phyloP scores from a whole-genome alignment of 1,140 invertebrate genomes.

The Musca vetustissima region DNA sequence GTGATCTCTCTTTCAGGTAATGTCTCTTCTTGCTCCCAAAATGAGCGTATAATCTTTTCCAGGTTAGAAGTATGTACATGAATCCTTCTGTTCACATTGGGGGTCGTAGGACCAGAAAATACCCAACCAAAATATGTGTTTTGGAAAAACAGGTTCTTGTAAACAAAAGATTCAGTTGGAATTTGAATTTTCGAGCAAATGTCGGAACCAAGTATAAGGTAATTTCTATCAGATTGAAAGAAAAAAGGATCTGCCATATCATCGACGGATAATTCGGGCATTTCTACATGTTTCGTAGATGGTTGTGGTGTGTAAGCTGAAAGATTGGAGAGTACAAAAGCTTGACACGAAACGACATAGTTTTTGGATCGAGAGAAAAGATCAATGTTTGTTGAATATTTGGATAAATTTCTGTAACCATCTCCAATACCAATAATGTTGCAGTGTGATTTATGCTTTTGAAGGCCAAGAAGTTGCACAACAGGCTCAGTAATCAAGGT shows the following conservation, averaged over 20 bases:
- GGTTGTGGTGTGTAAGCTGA: not conserved
- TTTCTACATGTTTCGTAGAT: not conserved
- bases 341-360: not conserved
- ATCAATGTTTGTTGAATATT: not conserved
- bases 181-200: not conserved
- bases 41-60: not conserved
- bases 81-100: not conserved
- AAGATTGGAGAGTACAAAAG: constrained; percentile 1
- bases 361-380: not conserved
- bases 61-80: not conserved
- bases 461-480: constrained; percentile 2
- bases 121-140: constrained; percentile 17
- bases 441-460: not conserved
- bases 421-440: no score
- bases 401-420: not conserved
- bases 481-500: constrained; percentile 5
- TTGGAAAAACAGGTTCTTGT: constrained; percentile 5
- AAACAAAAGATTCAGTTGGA: not conserved
- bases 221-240: not conserved
- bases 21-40: constrained; percentile 7
- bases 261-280: not conserved
- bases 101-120: not conserved
- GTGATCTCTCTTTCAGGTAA: not conserved
- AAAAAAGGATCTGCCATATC: constrained; percentile 14
- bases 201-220: constrained; percentile 14